These are phyloP conservation scores for Gyps fulvus DNA, from an alignment of 2,113 vertebrate genomes.

Conservation along the genomic window DNA sequence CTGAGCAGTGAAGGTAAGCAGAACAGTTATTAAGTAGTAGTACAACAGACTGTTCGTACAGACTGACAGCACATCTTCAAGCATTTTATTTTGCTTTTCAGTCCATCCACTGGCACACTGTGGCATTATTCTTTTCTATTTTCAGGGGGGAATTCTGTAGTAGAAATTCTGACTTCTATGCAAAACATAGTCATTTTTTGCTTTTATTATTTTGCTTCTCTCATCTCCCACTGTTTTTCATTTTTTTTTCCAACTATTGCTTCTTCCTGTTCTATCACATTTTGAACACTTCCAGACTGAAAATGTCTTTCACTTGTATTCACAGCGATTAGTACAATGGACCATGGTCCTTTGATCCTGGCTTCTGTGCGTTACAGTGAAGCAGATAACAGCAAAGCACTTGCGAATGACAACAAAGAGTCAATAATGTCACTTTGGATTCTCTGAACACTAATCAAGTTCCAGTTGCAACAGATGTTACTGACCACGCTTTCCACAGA, in stretches of 20 bases:
- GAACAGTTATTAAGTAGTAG: not conserved
- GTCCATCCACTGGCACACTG: accelerated
- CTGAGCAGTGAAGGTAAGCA: not conserved
- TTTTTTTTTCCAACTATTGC: not conserved
- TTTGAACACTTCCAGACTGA: not conserved
- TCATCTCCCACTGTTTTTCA: not conserved
- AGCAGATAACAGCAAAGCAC: not conserved
- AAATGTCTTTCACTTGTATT: not conserved
- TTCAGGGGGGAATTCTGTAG: not conserved
- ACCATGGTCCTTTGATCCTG: not conserved
- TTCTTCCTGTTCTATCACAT: not conserved
- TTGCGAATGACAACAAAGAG: not conserved
- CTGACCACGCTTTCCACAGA: not conserved
- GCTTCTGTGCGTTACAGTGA: not conserved
- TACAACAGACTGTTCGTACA: not conserved
- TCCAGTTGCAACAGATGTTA: not conserved
- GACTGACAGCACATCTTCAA: not conserved
- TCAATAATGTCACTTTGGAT: not conserved
- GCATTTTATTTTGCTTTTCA: not conserved
- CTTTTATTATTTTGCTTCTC: not conserved
- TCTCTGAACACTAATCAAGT: not conserved
- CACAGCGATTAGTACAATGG: not conserved
- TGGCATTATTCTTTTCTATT: not conserved
- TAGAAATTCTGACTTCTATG: not conserved
- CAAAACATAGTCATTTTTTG: not conserved